phyloP scores from a whole-genome alignment of 2,797 vertebrate genomes.

The Pseudomugil gertrudae region DNA sequence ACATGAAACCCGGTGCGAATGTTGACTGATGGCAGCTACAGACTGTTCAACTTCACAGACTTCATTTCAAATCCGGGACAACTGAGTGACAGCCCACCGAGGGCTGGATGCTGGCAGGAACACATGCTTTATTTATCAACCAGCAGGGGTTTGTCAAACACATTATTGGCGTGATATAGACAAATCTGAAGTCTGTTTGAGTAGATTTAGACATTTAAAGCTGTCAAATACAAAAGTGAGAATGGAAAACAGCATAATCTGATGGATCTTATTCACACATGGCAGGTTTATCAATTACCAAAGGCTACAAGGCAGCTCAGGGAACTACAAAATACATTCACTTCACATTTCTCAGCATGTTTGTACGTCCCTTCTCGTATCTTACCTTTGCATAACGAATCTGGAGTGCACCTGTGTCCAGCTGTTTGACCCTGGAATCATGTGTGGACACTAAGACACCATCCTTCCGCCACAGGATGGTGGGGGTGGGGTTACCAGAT shows the following conservation, averaged over 20 bases:
- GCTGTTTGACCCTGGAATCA: constrained; percentile 94
- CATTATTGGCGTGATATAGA: constrained; percentile 35
- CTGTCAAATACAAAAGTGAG: constrained; percentile 10
- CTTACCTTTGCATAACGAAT: constrained; percentile 96
- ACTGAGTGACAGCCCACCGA: constrained; percentile 75
- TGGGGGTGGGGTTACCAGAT: constrained; percentile 89
- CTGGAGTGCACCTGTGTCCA: constrained; percentile 90
- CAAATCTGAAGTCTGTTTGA: constrained; percentile 44
- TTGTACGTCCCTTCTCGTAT: constrained; percentile 19
- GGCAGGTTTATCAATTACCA: constrained; percentile 2
- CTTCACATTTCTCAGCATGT: constrained; percentile 5
- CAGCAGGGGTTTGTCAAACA: constrained; percentile 58
- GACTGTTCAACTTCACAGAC: constrained; percentile 70
- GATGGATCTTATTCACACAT: neutral
- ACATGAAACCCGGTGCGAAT: constrained; percentile 34
- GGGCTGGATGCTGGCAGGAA: constrained; percentile 62
- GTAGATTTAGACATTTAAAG: constrained; percentile 41
- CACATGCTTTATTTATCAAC: constrained; percentile 73
- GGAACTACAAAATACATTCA: neutral
- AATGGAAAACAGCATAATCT: constrained; percentile 20
- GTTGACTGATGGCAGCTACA: constrained; percentile 72
- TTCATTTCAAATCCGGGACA: constrained; percentile 66
- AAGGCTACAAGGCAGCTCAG: neutral
- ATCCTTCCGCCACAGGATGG: constrained; percentile 96
- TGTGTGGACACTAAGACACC: constrained; percentile 90